These are phyloP conservation scores for Himantopus leucocephalus DNA, from an alignment of 2,113 vertebrate genomes.

Conservation along the genomic window DNA sequence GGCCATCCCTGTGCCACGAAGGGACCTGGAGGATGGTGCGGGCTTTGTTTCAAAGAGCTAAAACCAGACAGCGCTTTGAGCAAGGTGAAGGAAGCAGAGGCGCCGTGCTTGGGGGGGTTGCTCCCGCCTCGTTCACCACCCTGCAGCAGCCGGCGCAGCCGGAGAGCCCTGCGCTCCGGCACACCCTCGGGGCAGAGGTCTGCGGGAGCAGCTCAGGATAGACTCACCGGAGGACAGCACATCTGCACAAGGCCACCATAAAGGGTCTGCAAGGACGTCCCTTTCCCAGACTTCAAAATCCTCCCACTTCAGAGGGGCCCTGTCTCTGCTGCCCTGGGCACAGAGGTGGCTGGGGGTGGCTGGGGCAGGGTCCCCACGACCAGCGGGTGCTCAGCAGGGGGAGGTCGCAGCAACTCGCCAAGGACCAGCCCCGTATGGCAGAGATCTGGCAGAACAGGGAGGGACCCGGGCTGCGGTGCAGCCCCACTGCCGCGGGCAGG, in stretches of 20 bases:
- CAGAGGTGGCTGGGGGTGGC: background rate
- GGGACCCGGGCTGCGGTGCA: too few species aligned
- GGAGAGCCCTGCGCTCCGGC: accelerated
- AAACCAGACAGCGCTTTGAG: background rate
- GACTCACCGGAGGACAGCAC: accelerated
- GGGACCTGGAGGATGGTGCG: background rate
- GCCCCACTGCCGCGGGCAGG: too few species aligned
- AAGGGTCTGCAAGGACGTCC: background rate
- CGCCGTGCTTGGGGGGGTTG: accelerated
- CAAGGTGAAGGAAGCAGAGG: background rate
- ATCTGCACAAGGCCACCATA: accelerated
- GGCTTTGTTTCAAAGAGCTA: background rate
- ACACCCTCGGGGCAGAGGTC: accelerated
- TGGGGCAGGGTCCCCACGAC: too few species aligned
- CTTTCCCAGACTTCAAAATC: background rate
- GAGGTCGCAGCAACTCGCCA: too few species aligned
- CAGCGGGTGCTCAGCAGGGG: too few species aligned
- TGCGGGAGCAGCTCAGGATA: background rate
- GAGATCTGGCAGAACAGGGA: too few species aligned
- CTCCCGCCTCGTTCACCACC: accelerated
- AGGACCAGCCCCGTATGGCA: too few species aligned
- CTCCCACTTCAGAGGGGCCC: background rate
- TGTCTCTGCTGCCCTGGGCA: background rate
- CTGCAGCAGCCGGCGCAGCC: background rate
- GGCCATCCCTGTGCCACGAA: accelerated